Percentiles rank a stretch among this genome's conserved stretches.
These are phyloP conservation scores for Athripsodes cinereus DNA, from an alignment of 2,888 invertebrate genomes.

Conservation along the genomic window DNA sequence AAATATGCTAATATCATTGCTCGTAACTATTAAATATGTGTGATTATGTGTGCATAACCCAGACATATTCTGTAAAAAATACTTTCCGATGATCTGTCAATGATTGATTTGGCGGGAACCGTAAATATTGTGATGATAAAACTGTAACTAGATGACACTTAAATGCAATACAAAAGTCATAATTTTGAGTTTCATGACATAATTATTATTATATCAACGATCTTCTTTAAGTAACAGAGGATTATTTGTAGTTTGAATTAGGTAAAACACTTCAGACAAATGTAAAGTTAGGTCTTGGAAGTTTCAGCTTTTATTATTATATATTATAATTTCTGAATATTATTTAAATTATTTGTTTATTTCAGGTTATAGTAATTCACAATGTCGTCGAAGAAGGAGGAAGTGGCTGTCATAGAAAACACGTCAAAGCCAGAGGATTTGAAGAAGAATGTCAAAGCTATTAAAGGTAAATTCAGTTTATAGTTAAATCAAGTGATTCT, in stretches of 20 bases:
- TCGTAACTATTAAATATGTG: no score
- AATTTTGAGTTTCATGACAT: background rate
- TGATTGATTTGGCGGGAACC: constrained; percentile 1
- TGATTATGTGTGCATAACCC: background rate
- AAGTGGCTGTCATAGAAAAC: constrained; percentile 5
- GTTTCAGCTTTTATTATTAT: no score
- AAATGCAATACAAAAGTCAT: background rate
- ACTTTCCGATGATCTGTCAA: background rate
- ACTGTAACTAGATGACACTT: background rate
- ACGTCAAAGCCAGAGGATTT: constrained; percentile 52
- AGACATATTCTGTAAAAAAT: background rate
- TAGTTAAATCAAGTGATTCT: no score
- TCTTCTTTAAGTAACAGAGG: no score
- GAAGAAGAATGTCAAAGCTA: constrained; percentile 55
- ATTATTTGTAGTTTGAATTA: no score
- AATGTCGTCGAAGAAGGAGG: background rate
- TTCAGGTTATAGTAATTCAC: no score
- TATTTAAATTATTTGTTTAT: no score
- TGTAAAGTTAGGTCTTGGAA: no score
- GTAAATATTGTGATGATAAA: background rate
- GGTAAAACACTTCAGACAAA: no score
- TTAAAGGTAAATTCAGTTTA: constrained; percentile 59
- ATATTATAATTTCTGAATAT: no score
- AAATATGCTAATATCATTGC: no score
- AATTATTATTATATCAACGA: background rate